Conservation (phyloP, 2,888 invertebrate species). For the Melinaea menophilus region DNA sequence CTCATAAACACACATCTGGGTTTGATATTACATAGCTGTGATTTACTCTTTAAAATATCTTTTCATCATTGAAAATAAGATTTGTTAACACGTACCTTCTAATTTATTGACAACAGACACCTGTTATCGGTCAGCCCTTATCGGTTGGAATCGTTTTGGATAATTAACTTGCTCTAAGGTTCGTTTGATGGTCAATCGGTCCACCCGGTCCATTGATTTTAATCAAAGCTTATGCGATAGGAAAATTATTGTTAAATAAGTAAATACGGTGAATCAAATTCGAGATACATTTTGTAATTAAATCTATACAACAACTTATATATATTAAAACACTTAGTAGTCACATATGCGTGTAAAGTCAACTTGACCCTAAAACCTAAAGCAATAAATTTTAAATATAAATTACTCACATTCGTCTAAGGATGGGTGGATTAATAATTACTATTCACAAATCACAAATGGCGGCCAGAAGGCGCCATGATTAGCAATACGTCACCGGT, state of each 20-base stretch:
- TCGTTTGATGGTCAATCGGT: slow-evolving; percentile 52
- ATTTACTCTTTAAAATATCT: slow-evolving; percentile 50
- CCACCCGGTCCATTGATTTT: slow-evolving; percentile 58
- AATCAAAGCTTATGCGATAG: background rate
- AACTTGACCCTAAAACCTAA: slow-evolving; percentile 49
- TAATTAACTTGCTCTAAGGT: slow-evolving; percentile 57
- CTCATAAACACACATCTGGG: slow-evolving; percentile 27
- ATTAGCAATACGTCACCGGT: slow-evolving; percentile 75
- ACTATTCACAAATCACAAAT: slow-evolving; percentile 60
- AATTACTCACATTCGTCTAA: slow-evolving; percentile 73
- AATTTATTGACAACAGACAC: slow-evolving; percentile 64
- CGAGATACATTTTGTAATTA: too few relatives aligned
- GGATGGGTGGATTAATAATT: slow-evolving; percentile 69
- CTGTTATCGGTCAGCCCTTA: slow-evolving; percentile 54
- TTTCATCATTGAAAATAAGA: slow-evolving; percentile 50
- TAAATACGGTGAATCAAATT: background rate
- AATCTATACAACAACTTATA: background rate
- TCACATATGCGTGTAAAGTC: slow-evolving; percentile 33
- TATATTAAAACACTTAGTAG: slow-evolving; percentile 23
- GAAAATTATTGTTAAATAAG: background rate
- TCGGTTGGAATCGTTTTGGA: slow-evolving; percentile 41
- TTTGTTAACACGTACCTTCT: slow-evolving; percentile 39
- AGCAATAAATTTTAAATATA: slow-evolving; percentile 67
- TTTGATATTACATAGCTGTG: slow-evolving; percentile 7
- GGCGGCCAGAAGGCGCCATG: slow-evolving; percentile 66